phyloP scores from a whole-genome alignment of 2,888 invertebrate genomes.

The Conomelus anceps region DNA sequence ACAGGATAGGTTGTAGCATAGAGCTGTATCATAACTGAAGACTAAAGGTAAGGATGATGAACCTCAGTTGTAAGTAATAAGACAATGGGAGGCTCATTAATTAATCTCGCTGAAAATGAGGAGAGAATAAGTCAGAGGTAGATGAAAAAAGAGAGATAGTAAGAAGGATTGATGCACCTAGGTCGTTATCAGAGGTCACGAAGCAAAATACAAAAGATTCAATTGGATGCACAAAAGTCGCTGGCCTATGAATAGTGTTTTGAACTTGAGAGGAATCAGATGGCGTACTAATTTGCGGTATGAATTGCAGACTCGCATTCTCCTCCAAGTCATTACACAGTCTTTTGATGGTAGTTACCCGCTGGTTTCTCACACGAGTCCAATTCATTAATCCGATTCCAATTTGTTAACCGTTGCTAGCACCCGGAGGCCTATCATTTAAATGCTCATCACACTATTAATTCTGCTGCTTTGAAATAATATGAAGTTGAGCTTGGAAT shows the following conservation, averaged over 20 bases:
- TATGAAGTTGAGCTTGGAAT: no score
- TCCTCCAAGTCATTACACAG: neutral
- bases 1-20: neutral
- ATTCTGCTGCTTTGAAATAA: no score
- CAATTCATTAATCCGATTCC: neutral
- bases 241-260: neutral
- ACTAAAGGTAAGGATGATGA: neutral
- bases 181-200: neutral
- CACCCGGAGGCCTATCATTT: neutral
- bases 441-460: no score
- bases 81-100: neutral
- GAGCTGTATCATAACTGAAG: neutral
- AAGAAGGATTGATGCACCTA: neutral
- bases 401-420: neutral
- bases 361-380: neutral
- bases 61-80: neutral
- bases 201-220: neutral
- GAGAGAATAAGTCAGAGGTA: no score
- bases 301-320: neutral
- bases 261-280: neutral
- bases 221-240: neutral
- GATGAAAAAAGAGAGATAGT: neutral
- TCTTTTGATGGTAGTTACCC: neutral
- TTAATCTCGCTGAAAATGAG: neutral
- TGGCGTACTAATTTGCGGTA: neutral